Conservation (phyloP, 1,140 invertebrate genomes). For the Drosophila nasuta region DNA sequence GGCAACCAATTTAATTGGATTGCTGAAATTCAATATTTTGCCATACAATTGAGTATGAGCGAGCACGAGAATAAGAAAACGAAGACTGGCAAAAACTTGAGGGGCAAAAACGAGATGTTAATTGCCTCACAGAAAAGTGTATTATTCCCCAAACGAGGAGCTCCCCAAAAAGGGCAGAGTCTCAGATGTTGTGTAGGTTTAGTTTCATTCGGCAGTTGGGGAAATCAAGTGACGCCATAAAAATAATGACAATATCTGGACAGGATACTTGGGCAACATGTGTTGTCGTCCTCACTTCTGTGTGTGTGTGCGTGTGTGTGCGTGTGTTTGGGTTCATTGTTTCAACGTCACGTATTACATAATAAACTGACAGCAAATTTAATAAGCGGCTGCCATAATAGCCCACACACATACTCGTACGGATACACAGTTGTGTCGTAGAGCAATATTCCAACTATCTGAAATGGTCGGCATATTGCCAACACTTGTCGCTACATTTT, state of each 20-base stretch:
- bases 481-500: constrained; percentile 66
- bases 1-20: constrained; percentile 72
- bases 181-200: constrained; percentile 28
- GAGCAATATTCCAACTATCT: constrained; percentile 62
- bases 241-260: constrained; percentile 48
- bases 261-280: constrained; percentile 40
- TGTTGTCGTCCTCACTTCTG: constrained; percentile 7
- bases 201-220: constrained; percentile 18
- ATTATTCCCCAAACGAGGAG: background rate
- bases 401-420: constrained; percentile 19
- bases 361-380: constrained; percentile 81
- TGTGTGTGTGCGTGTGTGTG: constrained; percentile 9
- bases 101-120: constrained; percentile 59
- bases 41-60: constrained; percentile 8
- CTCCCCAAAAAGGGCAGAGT: background rate
- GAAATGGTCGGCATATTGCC: constrained; percentile 63
- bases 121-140: constrained; percentile 46
- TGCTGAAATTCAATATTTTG: constrained; percentile 70
- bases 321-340: constrained; percentile 42
- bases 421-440: constrained; percentile 35
- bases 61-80: background rate
- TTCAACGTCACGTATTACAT: constrained; percentile 76
- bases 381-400: constrained; percentile 59
- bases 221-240: constrained; percentile 69
- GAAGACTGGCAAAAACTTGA: background rate